phyloP scores from a whole-genome alignment of 2,113 vertebrate genomes.

The Apistogramma diplotaenia region DNA sequence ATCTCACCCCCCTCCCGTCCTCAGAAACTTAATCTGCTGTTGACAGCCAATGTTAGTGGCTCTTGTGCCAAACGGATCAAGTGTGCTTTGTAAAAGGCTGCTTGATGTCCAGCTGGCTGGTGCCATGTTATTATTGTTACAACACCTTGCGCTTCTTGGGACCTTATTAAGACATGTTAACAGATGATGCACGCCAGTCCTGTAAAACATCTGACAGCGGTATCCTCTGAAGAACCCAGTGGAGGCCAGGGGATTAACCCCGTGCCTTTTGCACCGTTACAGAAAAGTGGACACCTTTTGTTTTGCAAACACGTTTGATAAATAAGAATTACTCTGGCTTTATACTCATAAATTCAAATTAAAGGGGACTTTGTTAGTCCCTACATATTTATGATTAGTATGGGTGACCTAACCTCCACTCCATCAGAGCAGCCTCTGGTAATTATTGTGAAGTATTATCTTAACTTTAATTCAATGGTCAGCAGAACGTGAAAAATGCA shows the following conservation, averaged over 20 bases:
- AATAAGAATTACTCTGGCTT: background rate
- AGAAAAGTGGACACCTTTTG: constrained; percentile 2
- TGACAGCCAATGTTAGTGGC: constrained; percentile 54
- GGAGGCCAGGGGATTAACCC: background rate
- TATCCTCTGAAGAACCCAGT: background rate
- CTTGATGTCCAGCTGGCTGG: constrained; percentile 33
- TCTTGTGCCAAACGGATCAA: constrained; percentile 53
- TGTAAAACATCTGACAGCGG: constrained; percentile 45
- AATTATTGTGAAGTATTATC: no score
- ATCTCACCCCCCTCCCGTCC: background rate
- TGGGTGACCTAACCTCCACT: no score
- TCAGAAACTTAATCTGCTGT: constrained; percentile 56
- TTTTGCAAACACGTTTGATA: background rate
- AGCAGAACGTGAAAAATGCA: no score
- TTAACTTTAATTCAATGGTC: no score
- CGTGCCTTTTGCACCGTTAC: background rate
- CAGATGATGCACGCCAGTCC: constrained; percentile 43
- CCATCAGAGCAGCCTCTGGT: no score
- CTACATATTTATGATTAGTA: no score
- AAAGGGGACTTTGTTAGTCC: no score
- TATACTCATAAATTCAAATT: no score
- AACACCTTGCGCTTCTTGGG: constrained; percentile 36
- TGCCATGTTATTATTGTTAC: constrained; percentile 38
- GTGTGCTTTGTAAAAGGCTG: constrained; percentile 55
- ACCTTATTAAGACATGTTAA: constrained; percentile 60